A percentile compares a stretch with the other conserved stretches of the same genome.
Evolutionary conservation across 2,797 vertebrate genomes (phyloP).

Genomic region (Psittacula echo): DNA sequence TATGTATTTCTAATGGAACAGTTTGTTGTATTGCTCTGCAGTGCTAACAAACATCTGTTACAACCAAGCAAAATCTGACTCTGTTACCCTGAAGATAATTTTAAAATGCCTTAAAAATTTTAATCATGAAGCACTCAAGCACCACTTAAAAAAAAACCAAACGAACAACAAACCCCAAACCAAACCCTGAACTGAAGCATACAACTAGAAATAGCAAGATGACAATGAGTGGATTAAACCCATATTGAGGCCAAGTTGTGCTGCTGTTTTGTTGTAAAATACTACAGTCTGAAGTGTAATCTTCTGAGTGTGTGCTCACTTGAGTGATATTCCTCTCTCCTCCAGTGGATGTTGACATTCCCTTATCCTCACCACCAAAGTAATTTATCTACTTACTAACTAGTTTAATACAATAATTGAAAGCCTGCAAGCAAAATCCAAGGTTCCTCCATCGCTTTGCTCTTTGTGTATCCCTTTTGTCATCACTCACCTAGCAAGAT

Average conservation of each 20-base stretch:
- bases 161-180: accelerated
- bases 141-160: not conserved
- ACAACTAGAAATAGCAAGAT: not conserved
- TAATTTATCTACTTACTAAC: not conserved
- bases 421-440: not conserved
- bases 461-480: not conserved
- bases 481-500: not conserved
- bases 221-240: not conserved
- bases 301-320: not conserved
- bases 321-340: not conserved
- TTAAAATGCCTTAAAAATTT: not conserved
- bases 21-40: not conserved
- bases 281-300: not conserved
- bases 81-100: not conserved
- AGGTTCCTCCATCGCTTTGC: not conserved
- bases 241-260: not conserved
- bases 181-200: not conserved
- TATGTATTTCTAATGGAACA: not conserved
- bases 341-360: not conserved
- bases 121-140: not conserved
- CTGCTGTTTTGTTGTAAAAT: not conserved
- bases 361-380: not conserved
- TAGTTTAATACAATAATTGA: not conserved
- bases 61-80: not conserved
- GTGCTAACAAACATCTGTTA: not conserved